phyloP scores from a whole-genome alignment of 2,113 vertebrate species.

The Atractosteus spatula region DNA sequence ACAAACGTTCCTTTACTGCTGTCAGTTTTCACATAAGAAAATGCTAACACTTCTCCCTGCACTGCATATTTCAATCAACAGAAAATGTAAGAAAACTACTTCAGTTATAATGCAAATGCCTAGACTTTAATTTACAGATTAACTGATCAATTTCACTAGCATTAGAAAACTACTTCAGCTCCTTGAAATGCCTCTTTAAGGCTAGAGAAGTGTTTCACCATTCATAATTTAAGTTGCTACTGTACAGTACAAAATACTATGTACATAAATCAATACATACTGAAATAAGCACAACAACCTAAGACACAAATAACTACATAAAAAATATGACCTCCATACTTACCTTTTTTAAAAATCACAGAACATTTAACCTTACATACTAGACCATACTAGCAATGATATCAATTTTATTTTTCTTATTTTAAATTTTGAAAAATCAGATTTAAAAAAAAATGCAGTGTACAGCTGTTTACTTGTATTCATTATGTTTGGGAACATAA shows the following conservation, averaged over 20 bases:
- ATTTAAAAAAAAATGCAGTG: neutral
- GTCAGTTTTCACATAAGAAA: constrained; percentile 60
- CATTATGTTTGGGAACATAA: too few relatives aligned
- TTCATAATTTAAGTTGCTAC: neutral
- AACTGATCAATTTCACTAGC: constrained; percentile 5
- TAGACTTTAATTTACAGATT: constrained; percentile 1
- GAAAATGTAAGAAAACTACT: constrained; percentile 9
- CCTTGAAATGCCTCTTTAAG: constrained; percentile 5
- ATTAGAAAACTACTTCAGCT: constrained; percentile 17
- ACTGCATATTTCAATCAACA: constrained; percentile 6
- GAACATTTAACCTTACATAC: too few relatives aligned
- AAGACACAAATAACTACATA: neutral
- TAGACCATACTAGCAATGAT: neutral
- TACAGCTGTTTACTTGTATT: neutral
- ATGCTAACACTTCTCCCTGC: constrained; percentile 6
- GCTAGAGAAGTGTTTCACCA: too few relatives aligned
- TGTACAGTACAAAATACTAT: too few relatives aligned
- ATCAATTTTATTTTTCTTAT: neutral
- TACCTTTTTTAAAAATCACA: too few relatives aligned
- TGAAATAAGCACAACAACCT: too few relatives aligned
- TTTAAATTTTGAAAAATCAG: neutral
- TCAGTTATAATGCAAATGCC: neutral
- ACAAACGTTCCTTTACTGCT: constrained; percentile 77
- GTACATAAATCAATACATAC: too few relatives aligned
- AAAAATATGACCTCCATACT: too few relatives aligned